Base-by-base conservation (phyloP, 2,888 invertebrate species). In the Fragum fragum region DNA sequence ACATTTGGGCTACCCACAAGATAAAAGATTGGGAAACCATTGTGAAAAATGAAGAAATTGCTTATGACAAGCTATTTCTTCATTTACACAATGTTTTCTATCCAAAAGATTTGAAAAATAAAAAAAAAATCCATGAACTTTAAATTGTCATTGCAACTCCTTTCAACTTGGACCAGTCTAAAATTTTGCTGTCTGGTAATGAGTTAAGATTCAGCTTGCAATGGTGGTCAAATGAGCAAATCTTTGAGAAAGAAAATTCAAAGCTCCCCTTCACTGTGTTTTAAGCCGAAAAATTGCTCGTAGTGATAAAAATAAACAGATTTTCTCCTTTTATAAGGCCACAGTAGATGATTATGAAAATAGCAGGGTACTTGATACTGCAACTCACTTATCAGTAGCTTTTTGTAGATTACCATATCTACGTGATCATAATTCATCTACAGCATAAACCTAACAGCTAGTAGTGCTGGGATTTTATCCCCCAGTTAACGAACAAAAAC, bases 401-500 rank as follows among this genome's bases (percentile, higher is more conserved):
- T 61, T 32, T 29, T 61, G 61, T 32, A 61, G 61, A 57, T 21
- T 52, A 11, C 23, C 42, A 42, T 52, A 69, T 47, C 47, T 29
- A n/a, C 16, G 18, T 0, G 52, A 52, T 69, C 23, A 52, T 69
- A 69, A 69, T 29, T 69, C 69, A 69, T 36, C 47, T 11, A 68
- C 32, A 21, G 26, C 57, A 26, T 23, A 57, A 21, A 57, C 21
- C 16, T 18, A 57, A 57, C 57, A 57, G 32, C 26, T 26, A 26
- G 14, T 21, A 23, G 23, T 26, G 57, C 57, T 57, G 57, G 16
- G 57, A 14, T 57, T 57, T 57, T 57, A 57, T 57, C 57, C 57
- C 32, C 14, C 47, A 28, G 68, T 68, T 68, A 68, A 42, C 42
- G 16, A 23, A 68, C 32, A n/a, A 68, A 68, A 68, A 68, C 42